Evolutionary conservation across 2,888 invertebrate species (phyloP).

Genomic region (Noctua comes): DNA sequence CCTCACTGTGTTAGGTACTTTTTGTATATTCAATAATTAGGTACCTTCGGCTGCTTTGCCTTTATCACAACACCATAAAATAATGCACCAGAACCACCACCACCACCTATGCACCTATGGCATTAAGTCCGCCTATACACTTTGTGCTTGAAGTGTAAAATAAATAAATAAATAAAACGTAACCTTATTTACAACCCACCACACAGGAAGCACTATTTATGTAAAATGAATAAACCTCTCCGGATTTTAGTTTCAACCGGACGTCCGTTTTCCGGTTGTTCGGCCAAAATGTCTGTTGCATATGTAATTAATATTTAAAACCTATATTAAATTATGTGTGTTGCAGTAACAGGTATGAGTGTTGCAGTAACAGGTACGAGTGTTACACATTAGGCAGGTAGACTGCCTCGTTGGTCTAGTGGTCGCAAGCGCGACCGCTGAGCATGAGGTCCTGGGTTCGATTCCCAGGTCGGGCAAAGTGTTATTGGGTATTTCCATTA

Average conservation of each 20-base stretch:
- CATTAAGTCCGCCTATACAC: too few species aligned
- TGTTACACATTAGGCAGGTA: neutral
- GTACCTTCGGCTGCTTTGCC: neutral
- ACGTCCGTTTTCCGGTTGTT: conserved; percentile 58
- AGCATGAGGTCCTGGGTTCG: too few species aligned
- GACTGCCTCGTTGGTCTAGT: too few species aligned
- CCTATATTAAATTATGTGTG: conserved; percentile 13
- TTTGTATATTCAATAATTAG: too few species aligned
- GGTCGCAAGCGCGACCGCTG: too few species aligned
- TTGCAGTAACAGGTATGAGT: neutral
- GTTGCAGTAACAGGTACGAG: neutral
- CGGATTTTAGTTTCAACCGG: conserved; percentile 64
- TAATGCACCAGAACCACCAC: neutral
- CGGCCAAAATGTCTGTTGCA: conserved; percentile 52
- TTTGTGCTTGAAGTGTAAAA: too few species aligned
- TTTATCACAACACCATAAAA: neutral
- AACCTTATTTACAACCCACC: conserved; percentile 42
- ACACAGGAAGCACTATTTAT: conserved; percentile 56
- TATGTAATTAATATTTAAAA: conserved; percentile 52
- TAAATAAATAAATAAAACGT: too few species aligned
- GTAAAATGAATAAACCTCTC: conserved; percentile 61
- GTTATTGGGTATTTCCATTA: too few species aligned
- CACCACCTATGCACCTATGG: too few species aligned
- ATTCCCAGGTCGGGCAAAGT: too few species aligned
- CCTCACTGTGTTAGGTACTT: too few species aligned